phyloP scores from a whole-genome alignment of 1,140 invertebrate species.

The Drosophila burlai region DNA sequence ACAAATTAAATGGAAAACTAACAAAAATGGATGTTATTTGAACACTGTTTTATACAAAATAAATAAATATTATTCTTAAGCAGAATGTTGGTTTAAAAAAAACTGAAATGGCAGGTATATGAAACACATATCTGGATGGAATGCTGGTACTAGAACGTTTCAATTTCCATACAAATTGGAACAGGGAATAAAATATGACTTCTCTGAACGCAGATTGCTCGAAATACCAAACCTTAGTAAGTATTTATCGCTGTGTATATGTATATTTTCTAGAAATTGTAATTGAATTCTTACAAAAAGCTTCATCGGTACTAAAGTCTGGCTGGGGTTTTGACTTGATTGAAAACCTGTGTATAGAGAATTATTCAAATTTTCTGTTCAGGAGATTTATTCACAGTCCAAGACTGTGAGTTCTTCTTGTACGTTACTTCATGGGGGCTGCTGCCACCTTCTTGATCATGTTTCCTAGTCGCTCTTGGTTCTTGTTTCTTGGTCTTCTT shows the following conservation, averaged over 20 bases:
- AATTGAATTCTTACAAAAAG: not conserved
- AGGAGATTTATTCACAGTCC: slow-evolving; percentile 11
- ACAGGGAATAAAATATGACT: not conserved
- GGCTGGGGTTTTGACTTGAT: slow-evolving; percentile 1
- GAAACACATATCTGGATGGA: not conserved
- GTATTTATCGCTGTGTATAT: not conserved
- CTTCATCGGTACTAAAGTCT: not conserved
- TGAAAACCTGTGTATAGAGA: slow-evolving; percentile 14
- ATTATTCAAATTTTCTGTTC: slow-evolving; percentile 10
- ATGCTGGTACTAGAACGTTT: not conserved
- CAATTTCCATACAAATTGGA: not conserved
- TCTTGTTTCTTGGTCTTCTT: not conserved
- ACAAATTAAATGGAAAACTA: not conserved
- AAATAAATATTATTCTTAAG: not conserved
- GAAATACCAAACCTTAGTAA: not conserved
- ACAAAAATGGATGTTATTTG: not conserved
- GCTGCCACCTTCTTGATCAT: slow-evolving; percentile 19
- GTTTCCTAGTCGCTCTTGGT: not conserved
- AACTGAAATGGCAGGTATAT: not conserved
- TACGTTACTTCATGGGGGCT: not conserved
- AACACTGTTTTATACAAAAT: not conserved
- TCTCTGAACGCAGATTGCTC: too few relatives aligned
- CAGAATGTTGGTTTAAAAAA: not conserved
- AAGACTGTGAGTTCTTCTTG: not conserved
- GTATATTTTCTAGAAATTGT: not conserved